Percentiles rank a stretch among this genome's conserved stretches.
phyloP scores from a whole-genome alignment of 2,113 vertebrate genomes.

The Trinectes maculatus region DNA sequence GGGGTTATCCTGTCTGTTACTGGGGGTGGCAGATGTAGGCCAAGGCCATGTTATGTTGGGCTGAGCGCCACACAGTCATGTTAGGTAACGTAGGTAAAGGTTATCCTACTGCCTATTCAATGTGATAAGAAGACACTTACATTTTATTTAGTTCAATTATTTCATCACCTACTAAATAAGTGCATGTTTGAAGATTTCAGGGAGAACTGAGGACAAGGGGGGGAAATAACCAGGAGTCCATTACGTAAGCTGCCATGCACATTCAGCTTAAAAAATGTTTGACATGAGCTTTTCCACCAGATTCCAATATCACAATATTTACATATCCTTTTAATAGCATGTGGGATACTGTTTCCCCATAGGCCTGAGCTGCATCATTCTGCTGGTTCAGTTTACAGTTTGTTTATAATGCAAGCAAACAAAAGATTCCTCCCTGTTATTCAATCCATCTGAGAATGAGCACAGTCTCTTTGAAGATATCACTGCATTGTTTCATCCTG shows the following conservation, averaged over 20 bases:
- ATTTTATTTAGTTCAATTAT: slow-evolving; percentile 7
- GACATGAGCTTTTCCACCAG: slow-evolving; percentile 13
- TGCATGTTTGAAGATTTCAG: neutral
- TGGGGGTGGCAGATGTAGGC: slow-evolving; percentile 39
- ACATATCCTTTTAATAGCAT: slow-evolving; percentile 34
- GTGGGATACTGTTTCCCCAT: slow-evolving; percentile 31
- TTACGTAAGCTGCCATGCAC: neutral
- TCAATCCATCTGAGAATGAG: slow-evolving; percentile 25
- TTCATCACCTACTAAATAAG: no score
- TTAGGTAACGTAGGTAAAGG: neutral
- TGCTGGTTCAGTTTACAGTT: slow-evolving; percentile 33
- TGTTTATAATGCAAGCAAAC: slow-evolving; percentile 54
- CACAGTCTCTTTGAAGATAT: slow-evolving; percentile 19
- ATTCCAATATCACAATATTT: slow-evolving; percentile 56
- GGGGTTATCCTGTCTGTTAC: slow-evolving; percentile 28
- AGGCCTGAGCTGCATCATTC: slow-evolving; percentile 30
- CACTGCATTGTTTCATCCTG: slow-evolving; percentile 38
- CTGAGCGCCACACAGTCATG: slow-evolving; percentile 12
- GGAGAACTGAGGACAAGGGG: neutral
- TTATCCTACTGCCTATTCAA: slow-evolving; percentile 7
- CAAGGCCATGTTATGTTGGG: slow-evolving; percentile 45
- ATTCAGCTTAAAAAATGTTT: slow-evolving; percentile 28
- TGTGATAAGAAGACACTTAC: slow-evolving; percentile 19
- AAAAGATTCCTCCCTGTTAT: slow-evolving; percentile 27
- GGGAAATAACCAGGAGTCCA: slow-evolving; percentile 9